A percentile compares a stretch with the other conserved stretches of the same genome.
Conservation (phyloP, 2,888 invertebrate species). For the Helobdella robusta region DNA sequence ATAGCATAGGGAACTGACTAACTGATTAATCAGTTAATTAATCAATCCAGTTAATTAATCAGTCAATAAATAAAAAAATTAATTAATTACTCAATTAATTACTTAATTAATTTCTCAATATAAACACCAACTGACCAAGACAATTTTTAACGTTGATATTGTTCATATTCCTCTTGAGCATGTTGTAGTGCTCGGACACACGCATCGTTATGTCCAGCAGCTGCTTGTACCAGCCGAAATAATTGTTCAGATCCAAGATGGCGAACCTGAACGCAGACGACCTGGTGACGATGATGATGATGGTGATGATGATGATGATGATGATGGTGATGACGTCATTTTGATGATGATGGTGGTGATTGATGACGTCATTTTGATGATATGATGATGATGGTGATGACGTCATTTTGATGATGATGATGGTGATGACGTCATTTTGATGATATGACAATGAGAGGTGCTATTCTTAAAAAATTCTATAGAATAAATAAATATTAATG, state of each 20-base stretch:
- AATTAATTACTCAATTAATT: too few species aligned
- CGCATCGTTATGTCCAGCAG: conserved; percentile 58
- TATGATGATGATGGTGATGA: conserved; percentile 3
- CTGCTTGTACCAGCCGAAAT: conserved; percentile 83
- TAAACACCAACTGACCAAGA: conserved; percentile 46
- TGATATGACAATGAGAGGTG: too few species aligned
- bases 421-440: too few species aligned
- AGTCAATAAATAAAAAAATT: too few species aligned
- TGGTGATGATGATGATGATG: conserved; percentile 1
- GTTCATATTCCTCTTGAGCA: conserved; percentile 60
- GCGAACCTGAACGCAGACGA: conserved; percentile 93
- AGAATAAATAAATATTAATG: too few species aligned
- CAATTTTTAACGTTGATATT: conserved; percentile 79
- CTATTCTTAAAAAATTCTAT: too few species aligned
- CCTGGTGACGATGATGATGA: conserved; percentile 51
- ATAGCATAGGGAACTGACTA: too few species aligned
- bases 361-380: not conserved
- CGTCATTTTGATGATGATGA: not conserved
- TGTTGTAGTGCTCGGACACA: conserved; percentile 48
- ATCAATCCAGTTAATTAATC: too few species aligned
- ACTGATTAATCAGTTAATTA: too few species aligned
- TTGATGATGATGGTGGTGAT: not conserved
- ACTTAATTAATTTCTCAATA: too few species aligned
- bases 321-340: conserved; percentile 1
- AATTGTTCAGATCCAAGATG: conserved; percentile 81